Base-by-base conservation (phyloP, 2,113 vertebrate species). In the Rhea americana region DNA sequence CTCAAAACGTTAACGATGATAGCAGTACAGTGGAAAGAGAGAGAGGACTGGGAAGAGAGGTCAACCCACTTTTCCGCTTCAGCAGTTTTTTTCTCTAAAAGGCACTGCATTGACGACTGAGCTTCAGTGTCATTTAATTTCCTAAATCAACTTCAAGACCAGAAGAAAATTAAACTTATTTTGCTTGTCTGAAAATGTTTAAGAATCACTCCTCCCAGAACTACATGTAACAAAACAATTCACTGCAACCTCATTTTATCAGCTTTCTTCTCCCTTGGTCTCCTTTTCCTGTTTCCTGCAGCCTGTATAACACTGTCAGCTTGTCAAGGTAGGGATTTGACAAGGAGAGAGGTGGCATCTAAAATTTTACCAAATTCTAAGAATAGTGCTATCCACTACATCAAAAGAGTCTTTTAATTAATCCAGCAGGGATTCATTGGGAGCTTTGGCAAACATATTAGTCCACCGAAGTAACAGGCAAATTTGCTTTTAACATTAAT, bases 81-180 rank as follows among this genome's bases (percentile, higher is more conserved):
- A 10, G 39, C 51, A 13, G 41, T 77, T 35, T 1, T 5, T 5
- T 37, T 2, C 13, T 6, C 65, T 9, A 2, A 21, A 26, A 9
- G 56, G 15, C 26, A 2, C 77, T 2, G 65, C 70, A 0, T 58
- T 3, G n/a, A 56, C 82, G 15, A 6, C 35, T 4, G 41, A 1
- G n/a, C 71, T 41, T 11, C 51, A 2, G 5, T 0, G 12, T 1
- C 30, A 5, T 13, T 7, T 5, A 3, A 21, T 2, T 11, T 3
- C n/a, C 51, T 5, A 3, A 11, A 18, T 24, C 75, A 45, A 0
- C 47, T 18, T 45, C 13, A 6, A 25, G 58, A 19, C 3, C 50
- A 30, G 59, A 9, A 41, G 21, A 62, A 9, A 2, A 22, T 3
- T 20, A 15, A 58, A 5, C 11, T 24, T 10, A 5, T 14, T 22